A percentile compares a stretch with the other conserved stretches of the same genome.
Evolutionary conservation across 2,888 invertebrate genomes (phyloP).

Genomic region (Eurytoma adleriae): DNA sequence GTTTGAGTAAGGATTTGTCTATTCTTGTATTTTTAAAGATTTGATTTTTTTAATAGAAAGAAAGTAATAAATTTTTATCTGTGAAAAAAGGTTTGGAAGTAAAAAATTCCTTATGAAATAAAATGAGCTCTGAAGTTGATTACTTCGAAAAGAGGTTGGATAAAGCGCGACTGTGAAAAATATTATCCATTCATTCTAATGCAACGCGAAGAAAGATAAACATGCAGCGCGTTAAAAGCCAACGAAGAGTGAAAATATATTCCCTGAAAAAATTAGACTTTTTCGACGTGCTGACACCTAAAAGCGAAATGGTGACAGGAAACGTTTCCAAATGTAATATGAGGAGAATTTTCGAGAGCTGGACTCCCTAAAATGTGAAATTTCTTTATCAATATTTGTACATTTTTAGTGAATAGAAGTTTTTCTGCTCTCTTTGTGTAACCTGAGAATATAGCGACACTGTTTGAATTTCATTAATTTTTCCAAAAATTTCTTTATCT

Average conservation of each 20-base stretch:
- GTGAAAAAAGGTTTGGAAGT: neutral
- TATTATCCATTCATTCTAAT: neutral
- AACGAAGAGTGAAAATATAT: constrained; percentile 29
- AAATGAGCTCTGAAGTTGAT: neutral
- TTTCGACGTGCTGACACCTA: constrained; percentile 3
- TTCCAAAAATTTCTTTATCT: too few relatives aligned
- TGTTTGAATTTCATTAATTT: too few relatives aligned
- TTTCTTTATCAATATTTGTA: too few relatives aligned
- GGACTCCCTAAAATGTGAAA: too few relatives aligned
- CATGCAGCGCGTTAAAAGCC: constrained; percentile 23
- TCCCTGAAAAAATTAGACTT: constrained; percentile 17
- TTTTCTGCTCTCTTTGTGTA: too few relatives aligned
- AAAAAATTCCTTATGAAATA: constrained; percentile 6
- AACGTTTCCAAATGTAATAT: constrained; percentile 33
- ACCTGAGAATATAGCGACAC: too few relatives aligned
- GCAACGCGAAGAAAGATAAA: constrained; percentile 20
- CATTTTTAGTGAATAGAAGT: too few relatives aligned
- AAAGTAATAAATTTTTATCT: neutral
- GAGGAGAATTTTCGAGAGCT: neutral
- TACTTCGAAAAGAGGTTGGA: neutral
- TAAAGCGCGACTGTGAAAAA: neutral
- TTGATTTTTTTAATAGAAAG: neutral
- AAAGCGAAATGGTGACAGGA: constrained; percentile 4
- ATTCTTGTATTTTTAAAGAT: too few relatives aligned
- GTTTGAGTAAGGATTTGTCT: neutral